Evolutionary conservation across 2,888 invertebrate genomes (phyloP), one percentile per base, ranked within the genome.

Genomic region (Noctua comes): DNA sequence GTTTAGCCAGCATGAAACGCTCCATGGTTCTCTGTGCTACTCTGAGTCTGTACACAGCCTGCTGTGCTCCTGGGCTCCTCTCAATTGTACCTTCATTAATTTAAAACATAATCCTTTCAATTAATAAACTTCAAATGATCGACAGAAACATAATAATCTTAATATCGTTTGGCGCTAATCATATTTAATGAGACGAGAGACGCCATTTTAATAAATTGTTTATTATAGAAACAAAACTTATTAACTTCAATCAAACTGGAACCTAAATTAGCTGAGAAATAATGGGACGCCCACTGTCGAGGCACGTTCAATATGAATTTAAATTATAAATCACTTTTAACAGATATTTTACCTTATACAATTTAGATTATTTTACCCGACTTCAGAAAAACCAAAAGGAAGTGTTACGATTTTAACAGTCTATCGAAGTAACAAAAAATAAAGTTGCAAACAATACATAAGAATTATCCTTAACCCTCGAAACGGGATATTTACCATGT

Each of bases 141-240:
- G 40, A 66, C 57, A 59, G 31, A 6, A 66, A 66, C 40, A 40
- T 24, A 65, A 65, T 54, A 54, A 54, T 27, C 43, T 76, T 64
- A 54, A 54, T 69, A 21, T 48, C 57, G 0, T 66, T 79, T 66
- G n/a, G 16, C 2, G 21, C n/a, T 57, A 31, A 66, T 78, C 31
- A 27, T 48, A n/a, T 79, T 59, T 59, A 43, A 78, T 71, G 8
- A 68, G 46, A 71, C 18, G 2, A 59, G 66, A 43, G 2, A 57
- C 8, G 48, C n/a, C 21, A n/a, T 69, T 57, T 27, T 27, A 79
- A 79, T 46, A 48, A 68, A 79, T 68, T 79, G n/a, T 71, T 71
- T 71, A 48, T 31, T n/a, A 4, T 13, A 40, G 27, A 51, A 54
- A 62, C 51, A 79, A 62, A 31, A 54, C 43, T 46, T 2, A 79